Conservation (phyloP, 2,113 vertebrate species). For the Archocentrus centrarchus region DNA sequence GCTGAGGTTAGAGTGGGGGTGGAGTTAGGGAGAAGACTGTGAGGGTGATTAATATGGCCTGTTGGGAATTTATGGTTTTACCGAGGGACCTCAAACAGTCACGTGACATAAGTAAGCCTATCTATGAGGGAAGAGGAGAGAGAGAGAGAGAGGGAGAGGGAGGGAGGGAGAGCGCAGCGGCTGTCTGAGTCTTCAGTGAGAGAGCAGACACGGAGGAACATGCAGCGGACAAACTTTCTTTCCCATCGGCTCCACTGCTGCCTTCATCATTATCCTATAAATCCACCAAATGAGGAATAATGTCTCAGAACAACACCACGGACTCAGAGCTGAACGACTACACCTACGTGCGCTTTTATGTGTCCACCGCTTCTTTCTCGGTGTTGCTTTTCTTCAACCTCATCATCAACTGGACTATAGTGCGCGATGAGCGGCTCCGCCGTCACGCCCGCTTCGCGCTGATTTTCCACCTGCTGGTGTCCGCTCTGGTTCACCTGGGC, state of each 20-base stretch:
- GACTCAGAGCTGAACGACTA: conserved; percentile 19
- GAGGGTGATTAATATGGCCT: not conserved
- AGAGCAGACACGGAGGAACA: conserved; percentile 48
- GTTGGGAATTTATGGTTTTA: not conserved
- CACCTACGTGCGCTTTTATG: conserved; percentile 72
- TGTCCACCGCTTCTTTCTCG: conserved; percentile 75
- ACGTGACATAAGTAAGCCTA: conserved; percentile 1
- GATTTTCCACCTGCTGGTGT: conserved; percentile 80
- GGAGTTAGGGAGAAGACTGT: not conserved
- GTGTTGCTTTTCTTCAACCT: conserved; percentile 81
- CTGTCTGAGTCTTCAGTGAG: conserved; percentile 16
- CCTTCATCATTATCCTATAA: not conserved
- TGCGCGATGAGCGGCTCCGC: conserved; percentile 73
- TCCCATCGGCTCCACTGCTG: not conserved
- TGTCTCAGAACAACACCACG: conserved; percentile 48
- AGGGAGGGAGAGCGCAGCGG: not conserved
- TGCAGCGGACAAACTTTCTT: conserved; percentile 19
- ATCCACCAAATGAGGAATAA: conserved; percentile 46
- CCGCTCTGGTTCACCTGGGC: conserved; percentile 76
- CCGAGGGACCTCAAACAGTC: not conserved
- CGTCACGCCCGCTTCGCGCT: conserved; percentile 80
- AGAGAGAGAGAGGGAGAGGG: not conserved
- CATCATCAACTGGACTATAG: conserved; percentile 80
- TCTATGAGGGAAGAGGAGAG: not conserved
- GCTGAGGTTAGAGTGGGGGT: not conserved